A percentile compares a stretch with the other conserved stretches of the same genome.
phyloP scores from a whole-genome alignment of 1,140 invertebrate genomes.

The Eumeta japonica region DNA sequence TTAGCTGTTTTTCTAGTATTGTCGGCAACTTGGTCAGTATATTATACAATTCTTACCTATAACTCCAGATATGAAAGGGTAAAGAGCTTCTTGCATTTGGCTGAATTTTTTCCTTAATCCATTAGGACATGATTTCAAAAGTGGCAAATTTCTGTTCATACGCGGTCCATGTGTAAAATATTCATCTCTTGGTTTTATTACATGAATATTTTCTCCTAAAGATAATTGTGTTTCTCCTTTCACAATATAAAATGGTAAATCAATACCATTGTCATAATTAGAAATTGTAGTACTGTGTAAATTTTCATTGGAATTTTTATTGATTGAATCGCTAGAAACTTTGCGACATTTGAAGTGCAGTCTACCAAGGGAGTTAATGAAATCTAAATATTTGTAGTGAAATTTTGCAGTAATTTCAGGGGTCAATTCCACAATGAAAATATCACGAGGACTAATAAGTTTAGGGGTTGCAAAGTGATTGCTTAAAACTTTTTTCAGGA shows the following conservation, averaged over 20 bases:
- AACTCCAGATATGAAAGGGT: slow-evolving; percentile 44
- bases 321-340: slow-evolving; percentile 16
- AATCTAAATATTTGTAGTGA: slow-evolving; percentile 46
- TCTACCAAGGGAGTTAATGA: slow-evolving; percentile 31
- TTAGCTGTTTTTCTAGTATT: too few relatives aligned
- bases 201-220: slow-evolving; percentile 42
- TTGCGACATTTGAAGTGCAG: slow-evolving; percentile 49
- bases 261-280: slow-evolving; percentile 15
- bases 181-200: slow-evolving; percentile 37
- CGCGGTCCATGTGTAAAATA: slow-evolving; percentile 18
- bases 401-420: slow-evolving; percentile 38
- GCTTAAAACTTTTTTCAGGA: slow-evolving; percentile 42
- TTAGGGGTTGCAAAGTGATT: slow-evolving; percentile 51
- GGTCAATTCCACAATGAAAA: slow-evolving; percentile 41
- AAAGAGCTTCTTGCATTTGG: slow-evolving; percentile 42
- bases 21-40: not conserved
- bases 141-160: slow-evolving; percentile 8
- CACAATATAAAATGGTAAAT: slow-evolving; percentile 40
- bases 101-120: slow-evolving; percentile 42
- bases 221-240: slow-evolving; percentile 47
- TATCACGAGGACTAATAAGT: slow-evolving; percentile 39
- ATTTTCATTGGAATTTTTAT: not conserved
- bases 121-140: slow-evolving; percentile 32
- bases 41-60: slow-evolving; percentile 29
- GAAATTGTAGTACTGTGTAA: not conserved